Percentiles rank a stretch among this genome's conserved stretches.
Conservation (phyloP, 2,888 invertebrate species). For the Myopa tessellatipennis region DNA sequence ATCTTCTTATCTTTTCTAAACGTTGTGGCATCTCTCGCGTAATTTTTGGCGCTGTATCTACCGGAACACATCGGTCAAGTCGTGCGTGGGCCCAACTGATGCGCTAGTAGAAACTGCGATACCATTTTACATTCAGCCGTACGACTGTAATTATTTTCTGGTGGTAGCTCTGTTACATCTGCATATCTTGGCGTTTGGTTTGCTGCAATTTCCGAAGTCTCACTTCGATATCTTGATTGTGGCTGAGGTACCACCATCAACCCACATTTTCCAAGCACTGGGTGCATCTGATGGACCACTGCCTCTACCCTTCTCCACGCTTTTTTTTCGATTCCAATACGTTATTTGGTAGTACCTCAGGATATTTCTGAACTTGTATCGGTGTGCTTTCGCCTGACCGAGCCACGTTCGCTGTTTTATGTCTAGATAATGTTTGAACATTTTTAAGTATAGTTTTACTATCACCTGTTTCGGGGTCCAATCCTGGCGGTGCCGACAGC, state of each 20-base stretch:
- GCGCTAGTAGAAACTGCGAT: no score
- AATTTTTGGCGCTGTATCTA: no score
- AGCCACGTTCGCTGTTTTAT: not conserved
- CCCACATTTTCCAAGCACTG: not conserved
- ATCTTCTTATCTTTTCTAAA: not conserved
- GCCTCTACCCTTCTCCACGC: not conserved
- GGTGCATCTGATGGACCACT: not conserved
- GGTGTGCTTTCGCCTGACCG: not conserved
- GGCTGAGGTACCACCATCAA: not conserved
- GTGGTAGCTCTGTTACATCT: not conserved
- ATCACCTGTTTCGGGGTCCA: constrained; percentile 36
- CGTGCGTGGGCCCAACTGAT: no score
- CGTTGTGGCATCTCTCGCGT: not conserved
- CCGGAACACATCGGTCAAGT: no score
- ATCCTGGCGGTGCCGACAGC: not conserved
- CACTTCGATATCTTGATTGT: not conserved
- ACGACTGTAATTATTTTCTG: no score
- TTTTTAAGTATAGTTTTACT: constrained; percentile 21
- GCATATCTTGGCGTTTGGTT: not conserved
- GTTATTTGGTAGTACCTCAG: not conserved
- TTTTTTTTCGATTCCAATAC: not conserved
- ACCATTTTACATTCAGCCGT: not conserved
- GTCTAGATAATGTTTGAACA: not conserved
- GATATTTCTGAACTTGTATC: not conserved
- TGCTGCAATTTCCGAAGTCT: no score